Percentiles rank a stretch among this genome's conserved stretches.
Conservation (phyloP, 2,888 invertebrate genomes). For the Melieria picta region DNA sequence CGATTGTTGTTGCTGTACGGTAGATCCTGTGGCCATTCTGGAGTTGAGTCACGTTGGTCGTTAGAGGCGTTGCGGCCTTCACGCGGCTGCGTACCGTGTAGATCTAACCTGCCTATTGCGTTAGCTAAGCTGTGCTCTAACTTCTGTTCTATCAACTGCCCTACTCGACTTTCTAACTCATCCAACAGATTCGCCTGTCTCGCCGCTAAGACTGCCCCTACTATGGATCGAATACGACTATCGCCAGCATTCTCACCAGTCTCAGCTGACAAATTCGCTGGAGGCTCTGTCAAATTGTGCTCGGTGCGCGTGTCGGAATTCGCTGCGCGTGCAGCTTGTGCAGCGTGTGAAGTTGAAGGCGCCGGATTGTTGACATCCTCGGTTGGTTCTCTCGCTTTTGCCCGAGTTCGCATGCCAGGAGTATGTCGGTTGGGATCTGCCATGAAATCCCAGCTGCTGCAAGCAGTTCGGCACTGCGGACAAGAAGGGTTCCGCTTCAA, state of each 20-base stretch:
- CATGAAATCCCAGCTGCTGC: not conserved
- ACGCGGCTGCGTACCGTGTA: not conserved
- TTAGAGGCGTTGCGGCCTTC: not conserved
- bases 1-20: not conserved
- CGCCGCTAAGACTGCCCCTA: constrained; percentile 8
- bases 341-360: constrained; percentile 9
- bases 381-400: not conserved
- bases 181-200: constrained; percentile 6
- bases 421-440: not conserved
- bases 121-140: constrained; percentile 9
- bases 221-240: constrained; percentile 2
- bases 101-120: not conserved
- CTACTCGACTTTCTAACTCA: constrained; percentile 9
- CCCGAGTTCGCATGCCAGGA: not conserved
- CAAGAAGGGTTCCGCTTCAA: not conserved
- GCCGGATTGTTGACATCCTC: not conserved
- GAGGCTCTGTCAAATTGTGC: too few species aligned
- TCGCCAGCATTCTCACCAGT: not conserved
- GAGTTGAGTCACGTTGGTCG: not conserved
- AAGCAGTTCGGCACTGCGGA: constrained; percentile 1
- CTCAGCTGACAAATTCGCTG: too few species aligned
- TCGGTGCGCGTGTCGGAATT: not conserved
- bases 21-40: constrained; percentile 7
- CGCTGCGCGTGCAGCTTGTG: not conserved
- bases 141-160: not conserved